Evolutionary conservation across 2,888 invertebrate genomes (phyloP), one percentile per base, ranked within the genome.

Genomic region (Hydroisotoma schaefferi): DNA sequence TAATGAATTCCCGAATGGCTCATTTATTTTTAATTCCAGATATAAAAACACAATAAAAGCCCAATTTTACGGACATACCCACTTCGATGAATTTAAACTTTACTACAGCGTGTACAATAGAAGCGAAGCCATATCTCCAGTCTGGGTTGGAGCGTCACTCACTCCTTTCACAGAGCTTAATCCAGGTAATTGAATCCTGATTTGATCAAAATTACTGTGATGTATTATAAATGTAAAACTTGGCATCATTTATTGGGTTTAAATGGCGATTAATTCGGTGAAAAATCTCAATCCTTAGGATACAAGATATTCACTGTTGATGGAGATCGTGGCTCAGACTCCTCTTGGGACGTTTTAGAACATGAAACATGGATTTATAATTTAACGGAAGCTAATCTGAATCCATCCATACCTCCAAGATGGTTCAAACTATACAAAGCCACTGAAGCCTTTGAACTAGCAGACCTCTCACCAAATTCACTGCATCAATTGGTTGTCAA

Each of bases 1-100:
- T 8, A 33, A 33, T 33, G 33, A 33, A 15, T 40, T 18, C 40
- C n/a, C n/a, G n/a, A n/a, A 44, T 8, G 18, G 18, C 10, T 47
- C 25, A 5, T 47, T 47, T 23, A 3, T 15, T 18, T 27, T 49
- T 15, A 29, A 40, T 57, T 54, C 6, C 28, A 68, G 65, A 76
- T 93, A 87, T 76, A 82, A 85, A 15, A 80, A 82, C 43, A 88
- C 84, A 25, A 87, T 93, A 44, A 81, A 81, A 0, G 90, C 84
- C 0, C 87, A 90, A 75, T 92, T 92, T 76, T 88, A 86, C 74
- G 92, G 90, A 0, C 91, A 91, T 75, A 85, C 86, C 0, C 91
- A 91, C 74, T 81, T 80, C 1, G 90, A 90, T 71, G 85, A 87
- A 74, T 83, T 88, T 73, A 83, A 83, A 72, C 76, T 91, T 54